These are phyloP conservation scores for Nibea coibor DNA, from an alignment of 2,113 vertebrate species.

Conservation along the genomic window DNA sequence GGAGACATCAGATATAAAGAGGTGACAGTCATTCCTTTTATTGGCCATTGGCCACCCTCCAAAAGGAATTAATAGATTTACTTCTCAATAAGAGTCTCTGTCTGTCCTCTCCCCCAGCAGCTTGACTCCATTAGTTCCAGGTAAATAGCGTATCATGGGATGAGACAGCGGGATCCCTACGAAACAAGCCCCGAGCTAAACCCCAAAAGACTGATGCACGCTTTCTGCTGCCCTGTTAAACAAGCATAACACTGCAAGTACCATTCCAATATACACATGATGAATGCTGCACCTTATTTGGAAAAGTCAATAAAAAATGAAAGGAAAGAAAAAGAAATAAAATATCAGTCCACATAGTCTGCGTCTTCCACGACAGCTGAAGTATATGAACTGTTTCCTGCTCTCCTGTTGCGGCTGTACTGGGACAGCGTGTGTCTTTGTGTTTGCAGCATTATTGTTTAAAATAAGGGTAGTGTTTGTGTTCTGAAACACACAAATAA, in stretches of 20 bases:
- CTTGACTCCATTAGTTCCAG: conserved; percentile 43
- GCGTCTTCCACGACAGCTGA: too few species aligned
- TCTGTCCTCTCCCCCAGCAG: conserved; percentile 1
- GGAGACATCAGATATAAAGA: neutral
- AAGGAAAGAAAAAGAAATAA: neutral
- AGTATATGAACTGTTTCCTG: neutral
- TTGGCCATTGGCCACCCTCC: neutral
- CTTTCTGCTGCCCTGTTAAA: neutral
- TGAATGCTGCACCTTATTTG: neutral
- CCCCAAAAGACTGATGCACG: neutral
- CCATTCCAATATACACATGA: neutral
- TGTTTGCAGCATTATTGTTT: neutral
- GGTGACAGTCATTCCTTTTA: neutral
- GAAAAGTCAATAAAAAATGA: conserved; percentile 2
- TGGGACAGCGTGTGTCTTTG: neutral
- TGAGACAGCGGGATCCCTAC: conserved; percentile 29
- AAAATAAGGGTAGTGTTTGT: neutral
- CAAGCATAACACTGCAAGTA: neutral
- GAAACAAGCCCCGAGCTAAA: conserved; percentile 1
- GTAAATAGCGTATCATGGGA: conserved; percentile 40
- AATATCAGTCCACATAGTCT: neutral
- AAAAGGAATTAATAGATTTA: neutral
- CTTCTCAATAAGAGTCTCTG: neutral
- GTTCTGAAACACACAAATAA: neutral
- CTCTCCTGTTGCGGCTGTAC: neutral